Percentiles rank a stretch among this genome's conserved stretches.
Conservation (phyloP, 2,888 invertebrate species). For the Pheosia tremula region DNA sequence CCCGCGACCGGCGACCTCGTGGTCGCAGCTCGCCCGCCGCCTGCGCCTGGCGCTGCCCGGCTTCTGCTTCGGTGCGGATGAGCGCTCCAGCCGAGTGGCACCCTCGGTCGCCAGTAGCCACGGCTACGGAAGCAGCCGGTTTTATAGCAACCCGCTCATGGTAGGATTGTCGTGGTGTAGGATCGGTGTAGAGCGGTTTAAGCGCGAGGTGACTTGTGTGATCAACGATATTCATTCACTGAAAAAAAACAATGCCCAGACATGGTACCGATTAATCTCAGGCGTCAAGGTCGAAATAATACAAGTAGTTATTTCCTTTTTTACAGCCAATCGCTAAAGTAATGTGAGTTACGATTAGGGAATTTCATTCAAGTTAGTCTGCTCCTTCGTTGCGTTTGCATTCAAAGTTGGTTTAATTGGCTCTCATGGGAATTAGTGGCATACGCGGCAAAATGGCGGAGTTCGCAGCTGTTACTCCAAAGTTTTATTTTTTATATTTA, state of each 20-base stretch:
- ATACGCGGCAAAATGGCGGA: too few relatives aligned
- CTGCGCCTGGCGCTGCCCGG: constrained; percentile 56
- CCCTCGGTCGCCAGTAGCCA: constrained; percentile 65
- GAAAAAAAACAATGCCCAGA: not conserved
- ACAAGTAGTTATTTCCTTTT: too few relatives aligned
- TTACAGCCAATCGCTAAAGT: too few relatives aligned
- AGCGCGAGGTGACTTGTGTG: not conserved
- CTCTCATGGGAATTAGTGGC: too few relatives aligned
- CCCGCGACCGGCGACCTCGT: constrained; percentile 39
- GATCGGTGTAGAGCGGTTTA: constrained; percentile 20
- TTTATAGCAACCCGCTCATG: constrained; percentile 73
- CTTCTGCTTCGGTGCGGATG: constrained; percentile 64
- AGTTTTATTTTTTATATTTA: too few relatives aligned
- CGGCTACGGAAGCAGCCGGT: constrained; percentile 62
- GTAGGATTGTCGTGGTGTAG: constrained; percentile 58
- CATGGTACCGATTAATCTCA: too few relatives aligned
- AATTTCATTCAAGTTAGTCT: too few relatives aligned
- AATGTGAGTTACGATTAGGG: too few relatives aligned
- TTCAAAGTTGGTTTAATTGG: too few relatives aligned
- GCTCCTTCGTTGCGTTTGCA: too few relatives aligned
- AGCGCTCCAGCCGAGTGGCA: constrained; percentile 58
- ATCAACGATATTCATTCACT: not conserved
- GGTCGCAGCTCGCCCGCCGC: constrained; percentile 50
- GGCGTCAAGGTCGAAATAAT: too few relatives aligned
- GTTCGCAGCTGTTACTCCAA: too few relatives aligned